phyloP scores from a whole-genome alignment of 1,140 invertebrate species.

The Atopsyche davidsoni region DNA sequence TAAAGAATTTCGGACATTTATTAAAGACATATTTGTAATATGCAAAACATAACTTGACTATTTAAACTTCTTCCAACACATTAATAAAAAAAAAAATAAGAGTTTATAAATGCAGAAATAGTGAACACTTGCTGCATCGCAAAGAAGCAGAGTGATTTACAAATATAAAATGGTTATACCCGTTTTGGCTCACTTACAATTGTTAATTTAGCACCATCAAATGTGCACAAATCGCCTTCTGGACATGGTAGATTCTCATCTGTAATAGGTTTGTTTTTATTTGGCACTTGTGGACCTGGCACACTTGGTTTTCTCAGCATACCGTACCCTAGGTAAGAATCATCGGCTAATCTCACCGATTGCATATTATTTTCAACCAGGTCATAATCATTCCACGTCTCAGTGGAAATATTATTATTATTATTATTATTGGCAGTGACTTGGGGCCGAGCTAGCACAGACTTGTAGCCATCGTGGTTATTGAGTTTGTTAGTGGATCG shows the following conservation, averaged over 20 bases:
- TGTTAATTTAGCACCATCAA: constrained; percentile 72
- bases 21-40: too few relatives aligned
- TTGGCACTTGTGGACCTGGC: constrained; percentile 42
- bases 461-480: constrained; percentile 60
- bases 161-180: constrained; percentile 52
- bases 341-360: constrained; percentile 62
- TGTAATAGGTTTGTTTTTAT: constrained; percentile 39
- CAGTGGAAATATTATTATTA: constrained; percentile 36
- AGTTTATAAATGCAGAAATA: too few relatives aligned
- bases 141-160: not conserved
- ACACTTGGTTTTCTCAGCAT: constrained; percentile 62
- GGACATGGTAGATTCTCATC: constrained; percentile 42
- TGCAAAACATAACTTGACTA: too few relatives aligned
- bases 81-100: too few relatives aligned
- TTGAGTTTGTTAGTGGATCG: constrained; percentile 64
- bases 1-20: too few relatives aligned
- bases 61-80: too few relatives aligned
- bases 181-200: constrained; percentile 74
- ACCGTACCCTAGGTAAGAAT: constrained; percentile 71
- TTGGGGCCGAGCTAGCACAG: constrained; percentile 49
- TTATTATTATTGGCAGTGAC: constrained; percentile 37
- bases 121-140: too few relatives aligned
- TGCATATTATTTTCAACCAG: constrained; percentile 57
- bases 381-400: constrained; percentile 62
- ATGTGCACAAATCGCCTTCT: constrained; percentile 58